Evolutionary conservation across 2,888 invertebrate genomes (phyloP), one percentile per base, ranked within the genome.

Genomic region (Pheosia tremula): DNA sequence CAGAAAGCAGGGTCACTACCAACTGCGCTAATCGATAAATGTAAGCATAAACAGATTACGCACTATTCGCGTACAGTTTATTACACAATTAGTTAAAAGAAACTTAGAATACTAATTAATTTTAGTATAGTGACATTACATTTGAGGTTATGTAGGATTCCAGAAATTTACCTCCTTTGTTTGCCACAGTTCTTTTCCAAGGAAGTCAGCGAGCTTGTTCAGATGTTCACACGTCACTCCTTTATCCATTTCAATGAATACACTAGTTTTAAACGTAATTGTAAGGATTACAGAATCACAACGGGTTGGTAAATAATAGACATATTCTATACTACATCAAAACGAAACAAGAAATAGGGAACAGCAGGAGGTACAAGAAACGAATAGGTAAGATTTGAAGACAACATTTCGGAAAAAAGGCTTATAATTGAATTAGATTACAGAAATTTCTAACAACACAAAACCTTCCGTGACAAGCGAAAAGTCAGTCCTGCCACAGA

Each of bases 381-480:
- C 56, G 69, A 63, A 72, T 69, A 73, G 66, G 54, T 70, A 75
- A 72, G 68, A 76, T 83, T 82, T 75, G 68, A 76, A 70, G 68
- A 71, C 82, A 80, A 85, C 93, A 93, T 93, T 87, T 86, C 84
- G 80, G 74, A 71, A 75, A 77, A 82, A 81, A 69, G 75, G 80
- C 74, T 74, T 82, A 72, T 87, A 90, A 89, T 90, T 90, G 84
- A 89, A 89, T 90, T 88, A 87, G 78, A 87, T 86, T 89, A 91
- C 89, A 88, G 83, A 89, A 93, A 93, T 87, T 93, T 93, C 84
- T 84, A 88, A 81, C 74, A 84, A 87, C 86, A 84, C 83, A 87
- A 89, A 90, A 85, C 85, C 85, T 87, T 89, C 84, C 88, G 91
- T 93, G 93, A 93, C 91, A 83, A 91, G 91, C 92, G 86, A 92